Evolutionary conservation across 1,140 invertebrate genomes (phyloP), one percentile per base, ranked within the genome.

Genomic region (Luehdorfia chinensis): DNA sequence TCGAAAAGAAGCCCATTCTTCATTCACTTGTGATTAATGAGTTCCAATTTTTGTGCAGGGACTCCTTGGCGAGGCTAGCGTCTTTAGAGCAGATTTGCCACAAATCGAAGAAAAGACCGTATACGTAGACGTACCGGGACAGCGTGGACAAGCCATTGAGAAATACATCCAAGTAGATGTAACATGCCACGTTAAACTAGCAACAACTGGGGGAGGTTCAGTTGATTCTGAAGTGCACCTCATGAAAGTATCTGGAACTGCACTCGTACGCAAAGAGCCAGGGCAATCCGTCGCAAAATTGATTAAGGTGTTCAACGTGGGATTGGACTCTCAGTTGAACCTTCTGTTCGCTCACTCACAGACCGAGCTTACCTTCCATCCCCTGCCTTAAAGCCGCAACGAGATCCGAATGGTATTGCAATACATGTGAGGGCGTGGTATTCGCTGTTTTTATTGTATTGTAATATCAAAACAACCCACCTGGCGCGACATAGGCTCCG

Each of bases 111-210:
- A 91, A 62, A 88, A 85, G 63, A 90, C 88, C 25, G 85, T 88
- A 72, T 87, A 90, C 47, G 88, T 91, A 55, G 77, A 81, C 25
- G 68, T 88, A 1, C 85, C 87, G 50, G 73, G 79, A 30, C 78
- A 79, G 39, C 81, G 84, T 4, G 87, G 85, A 51, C 86, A 81
- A 37, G 87, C 87, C 1, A 86, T 92, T 0, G 84, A 89, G 47
- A 93, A 93, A 67, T 84, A 90, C 43, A 88, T 92, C 19, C 89
- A 91, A 55, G 87, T 92, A 2, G 90, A 92, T 49, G 89, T 92
- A 7, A 91, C 89, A 7, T 92, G 91, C 61, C 90, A 92, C 60
- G 86, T 92, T 9, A 88, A 86, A 43, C 59, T 92, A 31, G 87
- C 88, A 4, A 89, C 87, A 2, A 88, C 88, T 30, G 87, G 89